phyloP scores from a whole-genome alignment of 2,113 vertebrate species.

The Takifugu bimaculatus region DNA sequence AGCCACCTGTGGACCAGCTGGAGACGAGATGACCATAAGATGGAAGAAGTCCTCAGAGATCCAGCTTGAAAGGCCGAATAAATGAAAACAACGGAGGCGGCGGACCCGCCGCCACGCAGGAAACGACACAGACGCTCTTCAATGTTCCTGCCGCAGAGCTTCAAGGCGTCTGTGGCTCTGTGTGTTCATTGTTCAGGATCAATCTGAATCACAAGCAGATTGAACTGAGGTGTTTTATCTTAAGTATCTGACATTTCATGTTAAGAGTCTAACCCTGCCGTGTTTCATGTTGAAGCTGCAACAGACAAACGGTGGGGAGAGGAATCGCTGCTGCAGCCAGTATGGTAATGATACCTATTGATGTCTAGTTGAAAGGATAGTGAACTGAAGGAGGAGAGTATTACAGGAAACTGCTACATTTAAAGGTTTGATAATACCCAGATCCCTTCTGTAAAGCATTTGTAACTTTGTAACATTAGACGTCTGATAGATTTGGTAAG shows the following conservation, averaged over 20 bases:
- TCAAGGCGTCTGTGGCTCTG: slow-evolving; percentile 29
- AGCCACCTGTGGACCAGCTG: slow-evolving; percentile 68
- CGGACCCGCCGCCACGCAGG: slow-evolving; percentile 40
- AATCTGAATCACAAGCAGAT: slow-evolving; percentile 5
- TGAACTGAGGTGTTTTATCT: neutral
- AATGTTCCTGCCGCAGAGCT: slow-evolving; percentile 19
- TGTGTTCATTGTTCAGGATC: slow-evolving; percentile 15
- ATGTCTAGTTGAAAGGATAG: neutral
- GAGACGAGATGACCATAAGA: slow-evolving; percentile 45
- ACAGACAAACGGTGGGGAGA: too few relatives aligned
- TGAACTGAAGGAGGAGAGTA: neutral
- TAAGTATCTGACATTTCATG: neutral
- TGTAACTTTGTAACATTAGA: too few relatives aligned
- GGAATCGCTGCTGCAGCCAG: neutral
- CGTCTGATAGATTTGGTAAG: too few relatives aligned
- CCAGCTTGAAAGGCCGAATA: slow-evolving; percentile 46
- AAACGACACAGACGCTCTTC: slow-evolving; percentile 43
- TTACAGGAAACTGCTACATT: neutral
- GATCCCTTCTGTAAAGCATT: neutral
- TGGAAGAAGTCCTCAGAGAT: slow-evolving; percentile 43
- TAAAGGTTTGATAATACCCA: neutral
- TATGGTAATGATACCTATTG: slow-evolving; percentile 2
- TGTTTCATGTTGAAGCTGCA: too few relatives aligned
- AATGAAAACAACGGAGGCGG: slow-evolving; percentile 53
- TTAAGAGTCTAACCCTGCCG: too few relatives aligned